Percentiles rank a stretch among this genome's conserved stretches.
Evolutionary conservation across 2,113 vertebrate species (phyloP).

Genomic region (Vicugna pacos): DNA sequence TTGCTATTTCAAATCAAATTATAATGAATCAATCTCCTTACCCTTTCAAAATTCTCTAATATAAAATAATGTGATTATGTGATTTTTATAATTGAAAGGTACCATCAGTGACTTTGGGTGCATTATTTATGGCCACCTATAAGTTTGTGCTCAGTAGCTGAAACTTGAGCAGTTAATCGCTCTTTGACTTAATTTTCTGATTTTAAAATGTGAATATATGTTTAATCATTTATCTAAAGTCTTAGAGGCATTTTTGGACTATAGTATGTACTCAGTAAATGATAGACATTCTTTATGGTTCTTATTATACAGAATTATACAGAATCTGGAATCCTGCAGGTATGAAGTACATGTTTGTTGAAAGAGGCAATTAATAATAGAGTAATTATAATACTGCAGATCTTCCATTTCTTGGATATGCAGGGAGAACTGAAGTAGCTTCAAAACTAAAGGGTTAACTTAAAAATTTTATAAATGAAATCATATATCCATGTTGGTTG

Average conservation of each 20-base stretch:
- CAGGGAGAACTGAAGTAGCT: not conserved
- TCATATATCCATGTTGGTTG: not conserved
- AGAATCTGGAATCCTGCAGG: not conserved
- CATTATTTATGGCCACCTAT: not conserved
- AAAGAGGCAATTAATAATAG: conserved; percentile 45
- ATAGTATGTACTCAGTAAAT: not conserved
- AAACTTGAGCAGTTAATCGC: not conserved
- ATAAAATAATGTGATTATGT: not conserved
- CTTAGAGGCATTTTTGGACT: not conserved
- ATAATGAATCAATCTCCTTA: not conserved
- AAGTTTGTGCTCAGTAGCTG: not conserved
- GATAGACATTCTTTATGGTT: not conserved
- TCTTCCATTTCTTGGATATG: not conserved
- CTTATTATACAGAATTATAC: not conserved
- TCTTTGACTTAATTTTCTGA: not conserved
- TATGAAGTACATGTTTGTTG: not conserved
- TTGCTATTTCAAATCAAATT: not conserved
- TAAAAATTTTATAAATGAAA: not conserved
- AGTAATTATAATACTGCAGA: not conserved
- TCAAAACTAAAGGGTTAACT: conserved; percentile 5
- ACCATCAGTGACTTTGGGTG: not conserved
- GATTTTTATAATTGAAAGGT: not conserved
- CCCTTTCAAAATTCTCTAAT: not conserved
- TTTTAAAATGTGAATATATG: conserved; percentile 25
- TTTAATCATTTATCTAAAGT: not conserved